Evolutionary conservation across 2,888 invertebrate genomes (phyloP).

Genomic region (Byasa hedistus): DNA sequence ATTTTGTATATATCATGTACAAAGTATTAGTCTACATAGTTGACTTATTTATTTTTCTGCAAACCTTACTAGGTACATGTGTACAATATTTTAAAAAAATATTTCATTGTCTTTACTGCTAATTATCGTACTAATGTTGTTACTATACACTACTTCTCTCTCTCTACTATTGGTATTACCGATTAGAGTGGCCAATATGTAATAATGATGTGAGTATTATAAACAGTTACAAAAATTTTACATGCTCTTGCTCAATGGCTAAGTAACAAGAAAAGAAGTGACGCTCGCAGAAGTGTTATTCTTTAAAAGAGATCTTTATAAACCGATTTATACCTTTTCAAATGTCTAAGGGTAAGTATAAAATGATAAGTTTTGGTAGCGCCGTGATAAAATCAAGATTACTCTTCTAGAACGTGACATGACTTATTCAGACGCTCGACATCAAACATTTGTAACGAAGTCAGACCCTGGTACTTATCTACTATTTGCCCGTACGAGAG

Average conservation of each 20-base stretch:
- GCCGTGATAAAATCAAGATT: constrained; percentile 58
- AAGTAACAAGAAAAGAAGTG: not conserved
- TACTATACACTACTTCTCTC: too few species aligned
- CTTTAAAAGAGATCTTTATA: not conserved
- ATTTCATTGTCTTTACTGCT: too few species aligned
- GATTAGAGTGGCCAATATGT: too few species aligned
- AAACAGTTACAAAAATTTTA: too few species aligned
- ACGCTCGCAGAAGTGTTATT: not conserved
- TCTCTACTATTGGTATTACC: too few species aligned
- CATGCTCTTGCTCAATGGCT: not conserved
- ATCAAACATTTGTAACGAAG: constrained; percentile 30
- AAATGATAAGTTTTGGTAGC: constrained; percentile 44
- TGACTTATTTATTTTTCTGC: too few species aligned
- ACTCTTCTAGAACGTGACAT: constrained; percentile 52
- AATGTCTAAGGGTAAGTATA: constrained; percentile 36
- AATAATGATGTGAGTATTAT: too few species aligned
- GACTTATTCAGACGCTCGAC: constrained; percentile 43
- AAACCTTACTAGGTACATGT: too few species aligned
- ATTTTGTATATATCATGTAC: too few species aligned
- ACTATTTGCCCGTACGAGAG: constrained; percentile 22
- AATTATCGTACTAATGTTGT: too few species aligned
- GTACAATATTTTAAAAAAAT: too few species aligned
- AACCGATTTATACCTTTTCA: constrained; percentile 10
- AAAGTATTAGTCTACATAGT: too few species aligned
- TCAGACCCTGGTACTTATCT: constrained; percentile 16